phyloP scores from a whole-genome alignment of 1,140 invertebrate species.

The Scaptomyza graminum region DNA sequence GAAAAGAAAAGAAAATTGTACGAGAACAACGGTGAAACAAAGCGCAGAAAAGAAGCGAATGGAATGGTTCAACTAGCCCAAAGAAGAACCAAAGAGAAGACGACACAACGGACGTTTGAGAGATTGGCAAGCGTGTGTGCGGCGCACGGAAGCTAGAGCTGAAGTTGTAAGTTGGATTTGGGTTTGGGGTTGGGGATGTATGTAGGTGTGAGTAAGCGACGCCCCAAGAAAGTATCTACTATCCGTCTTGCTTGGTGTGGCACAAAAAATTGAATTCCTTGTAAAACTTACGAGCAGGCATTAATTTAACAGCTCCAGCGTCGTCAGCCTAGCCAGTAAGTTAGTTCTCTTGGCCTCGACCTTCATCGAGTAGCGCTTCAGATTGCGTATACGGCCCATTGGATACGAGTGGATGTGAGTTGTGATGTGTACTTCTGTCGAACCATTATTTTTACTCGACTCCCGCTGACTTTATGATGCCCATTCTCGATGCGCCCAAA shows the following conservation, averaged over 20 bases:
- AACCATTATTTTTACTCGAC: slow-evolving; percentile 64
- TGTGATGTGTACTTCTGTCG: slow-evolving; percentile 12
- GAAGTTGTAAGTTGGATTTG: neutral
- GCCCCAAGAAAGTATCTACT: slow-evolving; percentile 55
- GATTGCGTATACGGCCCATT: slow-evolving; percentile 80
- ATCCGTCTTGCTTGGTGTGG: slow-evolving; percentile 73
- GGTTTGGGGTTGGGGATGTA: neutral
- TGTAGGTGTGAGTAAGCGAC: slow-evolving; percentile 30
- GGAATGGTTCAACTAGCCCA: neutral
- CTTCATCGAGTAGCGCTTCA: slow-evolving; percentile 39
- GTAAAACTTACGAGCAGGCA: slow-evolving; percentile 81
- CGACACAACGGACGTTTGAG: slow-evolving; percentile 29
- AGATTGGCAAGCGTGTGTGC: slow-evolving; percentile 36
- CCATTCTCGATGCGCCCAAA: slow-evolving; percentile 70
- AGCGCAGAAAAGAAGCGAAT: neutral
- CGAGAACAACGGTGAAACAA: slow-evolving; percentile 26
- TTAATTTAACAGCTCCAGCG: slow-evolving; percentile 73
- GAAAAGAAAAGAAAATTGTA: slow-evolving; percentile 26
- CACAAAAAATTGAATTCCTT: slow-evolving; percentile 81
- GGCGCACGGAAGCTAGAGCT: slow-evolving; percentile 7
- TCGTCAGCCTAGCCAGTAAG: slow-evolving; percentile 5
- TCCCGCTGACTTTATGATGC: slow-evolving; percentile 76
- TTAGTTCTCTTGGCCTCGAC: slow-evolving; percentile 3
- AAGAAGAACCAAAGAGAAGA: neutral
- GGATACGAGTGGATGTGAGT: slow-evolving; percentile 39